These are phyloP conservation scores for Pleuronectes platessa DNA, from an alignment of 2,113 vertebrate genomes.

Conservation along the genomic window DNA sequence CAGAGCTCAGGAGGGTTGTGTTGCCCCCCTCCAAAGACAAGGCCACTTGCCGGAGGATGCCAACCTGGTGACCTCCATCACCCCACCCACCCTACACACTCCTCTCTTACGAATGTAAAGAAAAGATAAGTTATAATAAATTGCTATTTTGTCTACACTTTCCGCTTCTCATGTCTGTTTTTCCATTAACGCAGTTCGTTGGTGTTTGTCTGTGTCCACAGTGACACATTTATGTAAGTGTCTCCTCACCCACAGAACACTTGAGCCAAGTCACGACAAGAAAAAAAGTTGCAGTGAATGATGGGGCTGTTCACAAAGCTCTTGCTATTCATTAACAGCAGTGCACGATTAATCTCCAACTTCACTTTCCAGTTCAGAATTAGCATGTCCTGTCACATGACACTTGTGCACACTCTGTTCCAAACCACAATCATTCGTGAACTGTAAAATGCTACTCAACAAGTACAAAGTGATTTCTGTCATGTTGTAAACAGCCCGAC, in stretches of 20 bases:
- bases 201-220: slow-evolving; percentile 37
- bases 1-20: slow-evolving; percentile 44
- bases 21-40: slow-evolving; percentile 52
- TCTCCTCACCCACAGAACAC: slow-evolving; percentile 29
- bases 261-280: slow-evolving; percentile 57
- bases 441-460: slow-evolving; percentile 42
- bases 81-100: slow-evolving; percentile 56
- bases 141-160: slow-evolving; percentile 98
- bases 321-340: slow-evolving; percentile 37
- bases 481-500: slow-evolving; percentile 30
- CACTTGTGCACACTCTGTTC: slow-evolving; percentile 41
- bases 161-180: slow-evolving; percentile 44
- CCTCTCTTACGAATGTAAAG: slow-evolving; percentile 93
- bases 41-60: slow-evolving; percentile 81
- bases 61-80: slow-evolving; percentile 61
- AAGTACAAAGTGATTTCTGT: slow-evolving; percentile 53
- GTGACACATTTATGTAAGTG: slow-evolving; percentile 51
- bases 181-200: slow-evolving; percentile 1
- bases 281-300: slow-evolving; percentile 41
- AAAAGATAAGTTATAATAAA: slow-evolving; percentile 99
- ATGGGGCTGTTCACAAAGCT: slow-evolving; percentile 17
- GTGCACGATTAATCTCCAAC: slow-evolving; percentile 21
- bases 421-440: slow-evolving; percentile 28
- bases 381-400: slow-evolving; percentile 28
- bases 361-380: slow-evolving; percentile 27